Conservation (phyloP, 2,888 invertebrate species). For the Spodoptera littoralis region DNA sequence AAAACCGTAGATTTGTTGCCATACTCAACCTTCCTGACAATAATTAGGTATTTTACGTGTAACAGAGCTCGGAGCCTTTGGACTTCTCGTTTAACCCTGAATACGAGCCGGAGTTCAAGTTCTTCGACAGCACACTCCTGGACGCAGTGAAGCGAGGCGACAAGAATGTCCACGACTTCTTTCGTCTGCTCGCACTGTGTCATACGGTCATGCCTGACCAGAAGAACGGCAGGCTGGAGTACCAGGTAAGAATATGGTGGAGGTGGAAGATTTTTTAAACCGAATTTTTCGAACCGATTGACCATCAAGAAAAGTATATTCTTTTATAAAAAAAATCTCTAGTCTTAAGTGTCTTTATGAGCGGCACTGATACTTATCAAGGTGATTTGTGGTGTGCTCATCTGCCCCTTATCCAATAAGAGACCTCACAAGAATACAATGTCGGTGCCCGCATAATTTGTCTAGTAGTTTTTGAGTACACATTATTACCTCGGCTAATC, state of each 20-base stretch:
- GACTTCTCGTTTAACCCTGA: slow-evolving; percentile 98
- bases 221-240: slow-evolving; percentile 93
- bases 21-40: neutral
- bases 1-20: slow-evolving; percentile 54
- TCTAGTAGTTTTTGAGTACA: no score
- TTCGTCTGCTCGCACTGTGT: slow-evolving; percentile 97
- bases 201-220: slow-evolving; percentile 99
- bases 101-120: slow-evolving; percentile 97
- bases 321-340: no score
- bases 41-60: slow-evolving; percentile 24
- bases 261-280: neutral
- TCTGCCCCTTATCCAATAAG: no score
- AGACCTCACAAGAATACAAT: no score
- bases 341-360: no score
- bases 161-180: slow-evolving; percentile 94
- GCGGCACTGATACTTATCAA: no score
- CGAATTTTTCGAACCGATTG: no score
- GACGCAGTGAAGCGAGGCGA: slow-evolving; percentile 94
- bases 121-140: slow-evolving; percentile 96
- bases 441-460: no score
- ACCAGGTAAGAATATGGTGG: slow-evolving; percentile 88
- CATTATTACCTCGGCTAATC: no score
- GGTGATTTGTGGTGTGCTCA: no score
- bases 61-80: slow-evolving; percentile 92
- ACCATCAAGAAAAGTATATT: no score